phyloP scores from a whole-genome alignment of 1,140 invertebrate species.

The Hirudo medicinalis region DNA sequence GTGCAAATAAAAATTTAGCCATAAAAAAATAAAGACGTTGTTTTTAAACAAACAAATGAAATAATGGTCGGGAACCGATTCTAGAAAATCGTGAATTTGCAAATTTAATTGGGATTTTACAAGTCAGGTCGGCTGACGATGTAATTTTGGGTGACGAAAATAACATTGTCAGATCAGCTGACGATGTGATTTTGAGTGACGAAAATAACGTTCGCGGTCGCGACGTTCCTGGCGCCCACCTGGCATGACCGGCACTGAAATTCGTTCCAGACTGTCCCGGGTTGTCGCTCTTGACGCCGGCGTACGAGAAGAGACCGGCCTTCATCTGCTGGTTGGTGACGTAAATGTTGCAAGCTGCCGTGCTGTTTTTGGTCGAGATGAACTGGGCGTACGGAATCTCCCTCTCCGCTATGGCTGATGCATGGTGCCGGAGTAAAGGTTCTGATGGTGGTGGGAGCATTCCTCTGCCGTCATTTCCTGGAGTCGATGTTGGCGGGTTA shows the following conservation, averaged over 20 bases:
- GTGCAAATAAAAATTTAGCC: no score
- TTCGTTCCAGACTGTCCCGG: background rate
- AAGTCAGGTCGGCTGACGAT: no score
- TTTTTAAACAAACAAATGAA: no score
- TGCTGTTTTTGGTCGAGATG: background rate
- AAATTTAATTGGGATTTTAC: no score
- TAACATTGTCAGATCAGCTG: no score
- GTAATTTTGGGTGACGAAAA: no score
- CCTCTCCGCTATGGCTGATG: slow-evolving; percentile 17
- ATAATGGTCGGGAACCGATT: no score
- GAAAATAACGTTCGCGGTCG: no score
- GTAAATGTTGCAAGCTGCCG: background rate
- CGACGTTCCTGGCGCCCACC: background rate
- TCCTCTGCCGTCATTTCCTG: slow-evolving; percentile 25
- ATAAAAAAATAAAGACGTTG: no score
- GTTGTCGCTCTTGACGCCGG: background rate
- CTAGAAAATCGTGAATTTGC: no score
- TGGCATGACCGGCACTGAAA: background rate
- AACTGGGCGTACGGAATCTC: slow-evolving; percentile 12
- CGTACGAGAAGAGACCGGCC: slow-evolving; percentile 1
- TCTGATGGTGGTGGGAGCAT: slow-evolving; percentile 11
- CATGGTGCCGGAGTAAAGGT: slow-evolving; percentile 11
- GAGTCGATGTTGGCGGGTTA: slow-evolving; percentile 25
- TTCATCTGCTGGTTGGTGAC: slow-evolving; percentile 11
- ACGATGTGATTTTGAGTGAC: no score